Evolutionary conservation across 2,113 vertebrate species (phyloP), one percentile per base, ranked within the genome.

Genomic region (Pomatorhinus ruficollis): DNA sequence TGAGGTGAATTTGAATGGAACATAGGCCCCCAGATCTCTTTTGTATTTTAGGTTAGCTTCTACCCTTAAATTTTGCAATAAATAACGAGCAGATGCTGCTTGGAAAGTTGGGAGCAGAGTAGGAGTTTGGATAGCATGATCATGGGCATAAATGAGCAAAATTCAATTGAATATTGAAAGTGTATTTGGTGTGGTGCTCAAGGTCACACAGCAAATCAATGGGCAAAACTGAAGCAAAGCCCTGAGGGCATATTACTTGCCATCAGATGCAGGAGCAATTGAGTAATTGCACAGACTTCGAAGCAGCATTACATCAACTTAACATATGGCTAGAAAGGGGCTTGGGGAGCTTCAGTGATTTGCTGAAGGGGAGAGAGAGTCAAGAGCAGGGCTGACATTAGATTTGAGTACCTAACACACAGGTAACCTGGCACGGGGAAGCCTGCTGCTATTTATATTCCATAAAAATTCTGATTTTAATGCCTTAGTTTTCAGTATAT

Each of bases 121-220:
- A 45, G 11, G n/a, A 47, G 45, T 65, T 66, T 69, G 57, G 22
- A 25, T 9, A 65, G 39, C 37, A 7, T 10, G 35, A 82, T 47
- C 24, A 31, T 1, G 17, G 64, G 69, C 52, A 37, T 22, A 84
- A 81, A 70, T 24, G 52, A 84, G 49, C 30, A 84, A n/a, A 65
- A 64, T 54, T 71, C 33, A 60, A 83, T 75, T 63, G 44, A 87
- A 83, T 56, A 78, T 49, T 70, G 50, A 31, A 81, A 47, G 72
- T 35, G 3, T 39, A 21, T 84, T 89, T 89, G 53, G 83, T 8
- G 47, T 37, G 53, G 30, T 74, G 47, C 63, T 72, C 50, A 90
- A 83, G 80, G 86, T 90, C 57, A 95, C 59, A n/a, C 33, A 89
- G 80, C 72, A 95, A 74, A 87, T 81, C 76, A 59, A 74, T 42